Percentiles rank a stretch among this genome's conserved stretches.
phyloP scores from a whole-genome alignment of 2,113 vertebrate genomes.

The Sander vitreus region DNA sequence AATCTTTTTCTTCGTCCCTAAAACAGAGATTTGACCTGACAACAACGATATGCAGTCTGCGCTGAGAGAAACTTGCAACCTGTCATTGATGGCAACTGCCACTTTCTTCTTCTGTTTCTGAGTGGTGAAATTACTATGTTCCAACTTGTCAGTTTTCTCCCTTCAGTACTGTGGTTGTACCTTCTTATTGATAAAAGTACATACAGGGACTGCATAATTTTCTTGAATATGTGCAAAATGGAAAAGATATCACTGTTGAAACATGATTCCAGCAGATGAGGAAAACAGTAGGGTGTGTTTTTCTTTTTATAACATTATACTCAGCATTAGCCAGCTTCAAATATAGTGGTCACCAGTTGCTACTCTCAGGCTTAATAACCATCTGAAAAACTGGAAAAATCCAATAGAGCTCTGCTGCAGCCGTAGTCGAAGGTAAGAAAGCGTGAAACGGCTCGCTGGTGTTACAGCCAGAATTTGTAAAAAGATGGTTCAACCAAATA shows the following conservation, averaged over 20 bases:
- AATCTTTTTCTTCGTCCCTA: neutral
- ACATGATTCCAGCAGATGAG: slow-evolving; percentile 9
- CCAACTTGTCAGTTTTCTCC: slow-evolving; percentile 46
- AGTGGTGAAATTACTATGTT: slow-evolving; percentile 73
- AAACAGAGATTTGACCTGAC: slow-evolving; percentile 46
- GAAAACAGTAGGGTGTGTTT: slow-evolving; percentile 3
- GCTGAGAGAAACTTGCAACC: slow-evolving; percentile 52
- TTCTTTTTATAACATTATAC: slow-evolving; percentile 15
- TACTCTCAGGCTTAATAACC: slow-evolving; percentile 49
- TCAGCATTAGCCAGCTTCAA: slow-evolving; percentile 39
- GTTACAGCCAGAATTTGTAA: slow-evolving; percentile 20
- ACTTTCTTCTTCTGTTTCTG: slow-evolving; percentile 58
- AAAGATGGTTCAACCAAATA: slow-evolving; percentile 35
- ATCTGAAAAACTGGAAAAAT: slow-evolving; percentile 53
- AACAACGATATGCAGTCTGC: slow-evolving; percentile 32
- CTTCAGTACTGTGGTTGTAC: slow-evolving; percentile 33
- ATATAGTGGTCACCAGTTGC: slow-evolving; percentile 49
- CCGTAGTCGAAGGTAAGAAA: slow-evolving; percentile 34
- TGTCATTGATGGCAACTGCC: slow-evolving; percentile 68
- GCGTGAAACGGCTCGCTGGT: slow-evolving; percentile 38
- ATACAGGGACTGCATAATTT: slow-evolving; percentile 32
- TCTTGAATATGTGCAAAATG: slow-evolving; percentile 59
- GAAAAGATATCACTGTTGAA: slow-evolving; percentile 36
- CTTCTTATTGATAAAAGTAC: slow-evolving; percentile 55
- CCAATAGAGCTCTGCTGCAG: slow-evolving; percentile 49